phyloP scores from a whole-genome alignment of 1,140 invertebrate genomes.

The Holotrichia oblita region DNA sequence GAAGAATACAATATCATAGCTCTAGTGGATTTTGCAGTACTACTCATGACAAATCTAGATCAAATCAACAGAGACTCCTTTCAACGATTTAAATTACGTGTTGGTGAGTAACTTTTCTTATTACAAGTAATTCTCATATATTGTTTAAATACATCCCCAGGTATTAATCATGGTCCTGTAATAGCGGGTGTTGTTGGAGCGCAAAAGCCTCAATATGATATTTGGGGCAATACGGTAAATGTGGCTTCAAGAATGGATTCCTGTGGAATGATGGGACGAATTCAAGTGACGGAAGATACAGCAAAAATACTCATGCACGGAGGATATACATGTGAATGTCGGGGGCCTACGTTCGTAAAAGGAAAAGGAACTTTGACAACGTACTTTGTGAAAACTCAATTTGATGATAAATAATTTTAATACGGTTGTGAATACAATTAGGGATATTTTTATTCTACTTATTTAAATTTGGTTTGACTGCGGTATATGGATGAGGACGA shows the following conservation, averaged over 20 bases:
- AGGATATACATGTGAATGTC: constrained; percentile 85
- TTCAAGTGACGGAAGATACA: constrained; percentile 89
- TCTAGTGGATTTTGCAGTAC: constrained; percentile 93
- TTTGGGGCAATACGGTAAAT: constrained; percentile 98
- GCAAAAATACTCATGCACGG: constrained; percentile 85
- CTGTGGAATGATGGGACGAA: constrained; percentile 86
- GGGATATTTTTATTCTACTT: background rate
- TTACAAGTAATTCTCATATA: background rate
- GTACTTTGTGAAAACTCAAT: constrained; percentile 85
- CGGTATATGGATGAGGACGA: background rate
- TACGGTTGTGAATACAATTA: constrained; percentile 18
- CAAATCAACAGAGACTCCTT: constrained; percentile 97
- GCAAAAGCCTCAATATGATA: constrained; percentile 97
- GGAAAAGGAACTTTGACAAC: constrained; percentile 93
- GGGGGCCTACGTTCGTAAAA: constrained; percentile 91
- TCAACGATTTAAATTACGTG: constrained; percentile 91
- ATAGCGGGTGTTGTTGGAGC: constrained; percentile 95
- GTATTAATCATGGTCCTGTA: constrained; percentile 93
- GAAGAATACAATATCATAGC: constrained; percentile 89
- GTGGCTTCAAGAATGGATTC: constrained; percentile 97
- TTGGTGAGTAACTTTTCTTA: constrained; percentile 70
- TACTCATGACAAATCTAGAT: constrained; percentile 90
- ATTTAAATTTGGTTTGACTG: constrained; percentile 3
- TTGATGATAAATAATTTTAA: constrained; percentile 54
- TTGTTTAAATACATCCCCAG: constrained; percentile 61